Conservation (phyloP, 2,888 invertebrate genomes). For the Sussaba pulchella region DNA sequence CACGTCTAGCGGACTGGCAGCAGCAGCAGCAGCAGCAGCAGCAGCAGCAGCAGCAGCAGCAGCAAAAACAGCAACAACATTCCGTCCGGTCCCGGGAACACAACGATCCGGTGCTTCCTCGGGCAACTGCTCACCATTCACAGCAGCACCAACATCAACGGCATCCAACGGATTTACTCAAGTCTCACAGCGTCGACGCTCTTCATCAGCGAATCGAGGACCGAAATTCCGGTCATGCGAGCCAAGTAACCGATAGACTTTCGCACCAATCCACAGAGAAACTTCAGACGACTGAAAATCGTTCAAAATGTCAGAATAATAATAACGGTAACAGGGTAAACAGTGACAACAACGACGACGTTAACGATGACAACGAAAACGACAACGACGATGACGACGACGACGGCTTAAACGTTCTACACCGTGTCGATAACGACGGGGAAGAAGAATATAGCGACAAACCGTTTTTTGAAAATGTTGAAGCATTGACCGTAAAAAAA, state of each 20-base stretch:
- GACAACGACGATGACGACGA: constrained; percentile 71
- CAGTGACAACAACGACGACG: background rate
- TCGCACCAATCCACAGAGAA: constrained; percentile 84
- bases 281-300: constrained; percentile 79
- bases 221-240: constrained; percentile 75
- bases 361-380: constrained; percentile 73
- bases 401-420: constrained; percentile 68
- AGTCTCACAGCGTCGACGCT: constrained; percentile 81
- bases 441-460: constrained; percentile 73
- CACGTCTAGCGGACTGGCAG: constrained; percentile 81
- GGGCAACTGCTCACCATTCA: constrained; percentile 77
- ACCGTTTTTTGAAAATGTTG: constrained; percentile 79
- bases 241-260: constrained; percentile 85
- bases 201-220: constrained; percentile 80
- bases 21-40: constrained; percentile 62
- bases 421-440: constrained; percentile 67
- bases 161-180: constrained; percentile 73
- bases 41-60: constrained; percentile 68
- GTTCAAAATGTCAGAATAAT: constrained; percentile 76
- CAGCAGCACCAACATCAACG: constrained; percentile 55
- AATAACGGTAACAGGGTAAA: too few relatives aligned
- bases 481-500: constrained; percentile 72
- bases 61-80: constrained; percentile 54
- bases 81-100: constrained; percentile 70
- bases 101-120: constrained; percentile 81